Conservation (phyloP, 1,140 invertebrate genomes). For the Drosophila repletoides region DNA sequence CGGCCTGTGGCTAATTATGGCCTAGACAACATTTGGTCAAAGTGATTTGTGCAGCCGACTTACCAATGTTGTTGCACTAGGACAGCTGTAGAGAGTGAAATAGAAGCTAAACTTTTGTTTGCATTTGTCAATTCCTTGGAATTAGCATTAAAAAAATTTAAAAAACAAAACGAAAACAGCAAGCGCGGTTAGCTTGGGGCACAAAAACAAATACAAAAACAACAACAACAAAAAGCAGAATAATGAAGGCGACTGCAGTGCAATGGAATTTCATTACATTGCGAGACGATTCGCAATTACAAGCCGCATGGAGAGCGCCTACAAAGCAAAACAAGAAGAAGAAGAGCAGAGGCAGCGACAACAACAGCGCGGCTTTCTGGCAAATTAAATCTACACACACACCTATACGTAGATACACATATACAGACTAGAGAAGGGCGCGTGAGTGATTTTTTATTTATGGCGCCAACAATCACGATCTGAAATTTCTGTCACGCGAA, state of each 20-base stretch:
- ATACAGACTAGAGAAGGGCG: constrained; percentile 19
- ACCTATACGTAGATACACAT: not conserved
- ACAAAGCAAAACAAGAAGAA: constrained; percentile 7
- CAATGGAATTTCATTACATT: constrained; percentile 48
- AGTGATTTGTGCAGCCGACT: constrained; percentile 12
- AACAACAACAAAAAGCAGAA: constrained; percentile 28
- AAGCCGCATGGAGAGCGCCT: constrained; percentile 9
- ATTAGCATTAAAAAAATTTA: constrained; percentile 43
- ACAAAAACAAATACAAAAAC: constrained; percentile 3
- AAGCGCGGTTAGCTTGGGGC: constrained; percentile 24
- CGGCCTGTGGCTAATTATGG: constrained; percentile 10
- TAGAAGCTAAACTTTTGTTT: constrained; percentile 10
- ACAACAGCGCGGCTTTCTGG: constrained; percentile 22
- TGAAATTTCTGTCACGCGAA: too few relatives aligned
- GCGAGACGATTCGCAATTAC: constrained; percentile 40
- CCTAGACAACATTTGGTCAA: constrained; percentile 3
- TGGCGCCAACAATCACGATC: too few relatives aligned
- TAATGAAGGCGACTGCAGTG: too few relatives aligned
- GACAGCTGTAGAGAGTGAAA: not conserved
- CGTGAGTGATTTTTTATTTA: not conserved
- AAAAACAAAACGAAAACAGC: constrained; percentile 41
- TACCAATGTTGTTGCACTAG: not conserved
- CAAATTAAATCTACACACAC: constrained; percentile 34
- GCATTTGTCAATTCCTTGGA: constrained; percentile 23
- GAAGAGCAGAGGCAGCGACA: constrained; percentile 14